Percentiles rank a stretch among this genome's conserved stretches.
These are phyloP conservation scores for Dicrurus megarhynchus DNA, from an alignment of 2,113 vertebrate species.

Conservation along the genomic window DNA sequence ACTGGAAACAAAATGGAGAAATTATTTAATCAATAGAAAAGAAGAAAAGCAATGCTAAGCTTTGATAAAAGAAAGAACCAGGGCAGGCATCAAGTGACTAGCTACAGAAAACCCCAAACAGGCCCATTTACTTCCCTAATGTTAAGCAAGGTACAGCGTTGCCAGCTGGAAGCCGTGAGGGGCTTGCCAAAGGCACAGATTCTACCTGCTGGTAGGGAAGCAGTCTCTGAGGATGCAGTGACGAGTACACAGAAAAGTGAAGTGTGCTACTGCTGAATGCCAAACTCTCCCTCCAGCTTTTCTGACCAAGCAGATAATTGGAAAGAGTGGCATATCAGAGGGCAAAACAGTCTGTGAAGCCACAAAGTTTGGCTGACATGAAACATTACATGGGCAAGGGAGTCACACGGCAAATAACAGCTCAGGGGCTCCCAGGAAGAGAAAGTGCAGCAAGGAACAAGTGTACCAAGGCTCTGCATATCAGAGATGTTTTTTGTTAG, in stretches of 20 bases:
- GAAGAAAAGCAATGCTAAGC: neutral
- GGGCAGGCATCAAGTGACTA: neutral
- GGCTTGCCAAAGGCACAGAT: neutral
- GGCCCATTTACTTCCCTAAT: neutral
- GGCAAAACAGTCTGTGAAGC: neutral
- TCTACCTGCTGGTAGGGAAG: neutral
- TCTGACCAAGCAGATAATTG: neutral
- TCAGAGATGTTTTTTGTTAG: neutral
- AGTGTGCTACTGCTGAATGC: neutral
- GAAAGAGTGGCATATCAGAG: neutral
- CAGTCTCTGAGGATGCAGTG: neutral
- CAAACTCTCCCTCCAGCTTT: neutral
- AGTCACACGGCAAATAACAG: neutral
- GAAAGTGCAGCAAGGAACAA: neutral
- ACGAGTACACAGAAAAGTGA: neutral
- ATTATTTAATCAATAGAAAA: neutral
- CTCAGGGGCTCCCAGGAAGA: neutral
- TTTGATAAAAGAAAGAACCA: neutral
- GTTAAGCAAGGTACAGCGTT: neutral
- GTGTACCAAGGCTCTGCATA: neutral
- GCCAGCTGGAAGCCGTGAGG: neutral
- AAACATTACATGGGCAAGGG: neutral
- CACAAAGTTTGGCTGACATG: neutral
- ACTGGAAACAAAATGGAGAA: slow-evolving; percentile 44
- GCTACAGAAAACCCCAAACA: neutral